These are phyloP conservation scores for Platalea minor DNA, from an alignment of 2,797 vertebrate genomes.

Conservation along the genomic window DNA sequence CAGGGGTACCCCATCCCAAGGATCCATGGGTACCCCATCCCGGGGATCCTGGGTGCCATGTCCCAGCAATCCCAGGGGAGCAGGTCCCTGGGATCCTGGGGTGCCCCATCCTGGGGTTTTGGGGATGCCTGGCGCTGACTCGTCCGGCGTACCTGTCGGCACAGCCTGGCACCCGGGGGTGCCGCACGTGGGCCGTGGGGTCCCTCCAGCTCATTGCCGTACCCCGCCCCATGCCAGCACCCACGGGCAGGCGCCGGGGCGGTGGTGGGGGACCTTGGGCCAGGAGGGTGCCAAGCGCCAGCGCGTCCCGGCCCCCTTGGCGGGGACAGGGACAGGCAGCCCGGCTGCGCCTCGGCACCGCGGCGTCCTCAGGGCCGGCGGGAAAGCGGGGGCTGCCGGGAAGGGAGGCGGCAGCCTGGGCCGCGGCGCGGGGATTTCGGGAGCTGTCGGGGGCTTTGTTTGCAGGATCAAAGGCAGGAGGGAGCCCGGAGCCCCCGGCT, in stretches of 20 bases:
- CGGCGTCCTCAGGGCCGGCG: accelerated
- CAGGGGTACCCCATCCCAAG: neutral
- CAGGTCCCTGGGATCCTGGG: too few relatives aligned
- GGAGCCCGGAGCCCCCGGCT: neutral
- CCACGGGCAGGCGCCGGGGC: accelerated
- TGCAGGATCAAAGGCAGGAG: neutral
- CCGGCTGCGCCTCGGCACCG: neutral
- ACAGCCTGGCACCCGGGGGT: neutral
- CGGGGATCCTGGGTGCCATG: too few relatives aligned
- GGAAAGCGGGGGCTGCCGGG: neutral
- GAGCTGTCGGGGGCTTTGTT: neutral
- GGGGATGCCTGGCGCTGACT: neutral
- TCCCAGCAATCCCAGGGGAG: too few relatives aligned
- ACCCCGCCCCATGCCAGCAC: neutral
- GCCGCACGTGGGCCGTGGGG: too few relatives aligned
- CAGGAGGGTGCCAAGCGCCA: neutral
- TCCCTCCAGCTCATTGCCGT: neutral
- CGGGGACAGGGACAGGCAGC: neutral
- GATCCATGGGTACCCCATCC: neutral
- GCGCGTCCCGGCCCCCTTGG: neutral
- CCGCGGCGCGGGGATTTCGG: accelerated
- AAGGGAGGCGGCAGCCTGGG: neutral
- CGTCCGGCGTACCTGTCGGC: neutral
- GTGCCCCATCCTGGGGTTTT: neutral
- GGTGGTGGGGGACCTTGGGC: accelerated